Evolutionary conservation across 2,797 vertebrate genomes (phyloP), one percentile per base, ranked within the genome.

Genomic region (Heterohyrax brucei): DNA sequence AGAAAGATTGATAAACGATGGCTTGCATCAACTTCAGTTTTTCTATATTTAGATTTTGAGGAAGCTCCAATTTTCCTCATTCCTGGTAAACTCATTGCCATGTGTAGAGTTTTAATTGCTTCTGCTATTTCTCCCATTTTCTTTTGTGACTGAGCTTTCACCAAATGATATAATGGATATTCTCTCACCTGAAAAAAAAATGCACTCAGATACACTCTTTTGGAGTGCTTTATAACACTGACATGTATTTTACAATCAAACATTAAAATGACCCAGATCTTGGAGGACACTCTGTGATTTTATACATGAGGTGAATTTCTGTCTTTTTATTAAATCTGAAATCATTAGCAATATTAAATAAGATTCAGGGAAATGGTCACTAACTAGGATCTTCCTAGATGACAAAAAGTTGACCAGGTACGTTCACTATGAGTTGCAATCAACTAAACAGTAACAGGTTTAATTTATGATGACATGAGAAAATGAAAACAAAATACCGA

Each of bases 41-140:
- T 99, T 95, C 98, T 99, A 96, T 95, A 98, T 98, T 99, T 99
- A 48, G 98, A 98, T 98, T 99, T 99, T 89, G 98, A 98, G 0
- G 99, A 98, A 73, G 98, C 93, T 91, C 98, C 98, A 4, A 93
- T 75, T 98, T 98, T 99, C 96, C 98, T 99, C 98, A 99, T 99
- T 78, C 99, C 99, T 91, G 99, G 99, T 81, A 99, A 99, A 98
- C 98, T 99, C 99, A 99, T 99, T 97, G 99, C 99, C 98, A 99
- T 99, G 97, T 99, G 99, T 95, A 99, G 98, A 1, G 99, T 99
- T 98, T 99, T 99, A 98, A 99, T 99, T 94, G 99, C 99, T 97
- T 99, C 99, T 82, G 98, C 96, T 95, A 99, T 95, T 94, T 99
- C 99, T 22, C 99, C 99, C 98, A 98, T 98, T 98, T 99, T 99